Evolutionary conservation across 1,140 invertebrate genomes (phyloP).

Genomic region (Pantala flavescens): DNA sequence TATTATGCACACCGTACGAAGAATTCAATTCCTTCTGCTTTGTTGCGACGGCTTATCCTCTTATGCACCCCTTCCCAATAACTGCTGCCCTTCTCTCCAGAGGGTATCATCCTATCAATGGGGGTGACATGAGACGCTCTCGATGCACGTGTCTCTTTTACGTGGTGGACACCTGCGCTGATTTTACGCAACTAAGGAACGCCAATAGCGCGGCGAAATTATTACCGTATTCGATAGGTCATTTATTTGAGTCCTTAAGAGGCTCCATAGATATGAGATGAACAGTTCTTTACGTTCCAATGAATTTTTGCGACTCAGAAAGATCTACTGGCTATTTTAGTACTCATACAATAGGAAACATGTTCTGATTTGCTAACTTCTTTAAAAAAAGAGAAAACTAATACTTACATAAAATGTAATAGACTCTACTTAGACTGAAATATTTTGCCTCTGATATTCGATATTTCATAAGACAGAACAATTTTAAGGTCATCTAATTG

Average conservation of each 20-base stretch:
- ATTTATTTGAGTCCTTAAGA: background rate
- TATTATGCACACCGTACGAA: background rate
- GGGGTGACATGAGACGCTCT: background rate
- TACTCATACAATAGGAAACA: too few species aligned
- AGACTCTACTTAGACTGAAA: too few species aligned
- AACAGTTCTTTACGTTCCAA: too few species aligned
- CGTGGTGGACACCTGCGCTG: background rate
- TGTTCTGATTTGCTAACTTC: too few species aligned
- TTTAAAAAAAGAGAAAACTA: too few species aligned
- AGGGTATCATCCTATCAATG: background rate
- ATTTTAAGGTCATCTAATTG: too few species aligned
- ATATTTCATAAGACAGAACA: too few species aligned
- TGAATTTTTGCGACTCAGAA: too few species aligned
- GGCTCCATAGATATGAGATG: too few species aligned
- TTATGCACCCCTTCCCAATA: background rate
- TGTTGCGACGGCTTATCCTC: background rate
- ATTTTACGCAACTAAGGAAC: background rate
- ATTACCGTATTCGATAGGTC: background rate
- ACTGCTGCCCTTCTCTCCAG: background rate
- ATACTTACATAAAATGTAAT: too few species aligned
- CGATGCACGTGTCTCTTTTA: background rate
- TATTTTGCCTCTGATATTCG: too few species aligned
- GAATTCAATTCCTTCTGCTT: background rate
- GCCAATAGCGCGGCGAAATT: background rate
- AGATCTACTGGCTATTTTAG: too few species aligned